phyloP scores from a whole-genome alignment of 2,888 invertebrate species.

The Cremastinae sp. region DNA sequence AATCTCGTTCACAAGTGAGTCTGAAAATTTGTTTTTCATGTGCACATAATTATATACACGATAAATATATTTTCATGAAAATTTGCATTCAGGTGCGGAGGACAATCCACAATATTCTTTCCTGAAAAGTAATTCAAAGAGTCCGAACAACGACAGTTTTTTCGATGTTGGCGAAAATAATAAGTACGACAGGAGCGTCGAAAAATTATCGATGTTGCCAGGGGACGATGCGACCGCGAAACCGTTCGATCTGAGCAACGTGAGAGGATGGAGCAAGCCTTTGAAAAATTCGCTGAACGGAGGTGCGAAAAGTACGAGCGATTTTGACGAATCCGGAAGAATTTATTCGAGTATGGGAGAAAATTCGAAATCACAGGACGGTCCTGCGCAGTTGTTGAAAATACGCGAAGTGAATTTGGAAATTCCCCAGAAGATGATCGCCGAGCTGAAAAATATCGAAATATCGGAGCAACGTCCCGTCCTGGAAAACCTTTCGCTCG shows the following conservation, averaged over 20 bases:
- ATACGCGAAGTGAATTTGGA: constrained; percentile 16
- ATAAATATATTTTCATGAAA: background rate
- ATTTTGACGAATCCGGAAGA: background rate
- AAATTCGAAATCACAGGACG: background rate
- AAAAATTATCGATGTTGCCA: constrained; percentile 21
- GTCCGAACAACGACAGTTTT: background rate
- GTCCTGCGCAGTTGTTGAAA: constrained; percentile 3
- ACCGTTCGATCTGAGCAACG: constrained; percentile 32
- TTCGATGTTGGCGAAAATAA: constrained; percentile 13
- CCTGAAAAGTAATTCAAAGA: background rate
- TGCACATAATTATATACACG: constrained; percentile 5
- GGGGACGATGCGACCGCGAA: background rate
- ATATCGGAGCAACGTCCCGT: constrained; percentile 22
- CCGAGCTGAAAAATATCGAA: constrained; percentile 13
- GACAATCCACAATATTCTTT: constrained; percentile 12
- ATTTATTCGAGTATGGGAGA: background rate
- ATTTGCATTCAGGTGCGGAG: constrained; percentile 25
- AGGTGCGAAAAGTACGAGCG: background rate
- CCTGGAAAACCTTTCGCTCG: background rate
- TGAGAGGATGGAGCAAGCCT: constrained; percentile 15
- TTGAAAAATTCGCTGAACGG: constrained; percentile 15
- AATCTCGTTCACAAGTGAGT: constrained; percentile 30
- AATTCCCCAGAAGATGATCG: constrained; percentile 9
- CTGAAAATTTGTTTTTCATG: too few relatives aligned
- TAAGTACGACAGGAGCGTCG: constrained; percentile 9